phyloP scores from a whole-genome alignment of 2,113 vertebrate species.

The Colossoma macropomum region DNA sequence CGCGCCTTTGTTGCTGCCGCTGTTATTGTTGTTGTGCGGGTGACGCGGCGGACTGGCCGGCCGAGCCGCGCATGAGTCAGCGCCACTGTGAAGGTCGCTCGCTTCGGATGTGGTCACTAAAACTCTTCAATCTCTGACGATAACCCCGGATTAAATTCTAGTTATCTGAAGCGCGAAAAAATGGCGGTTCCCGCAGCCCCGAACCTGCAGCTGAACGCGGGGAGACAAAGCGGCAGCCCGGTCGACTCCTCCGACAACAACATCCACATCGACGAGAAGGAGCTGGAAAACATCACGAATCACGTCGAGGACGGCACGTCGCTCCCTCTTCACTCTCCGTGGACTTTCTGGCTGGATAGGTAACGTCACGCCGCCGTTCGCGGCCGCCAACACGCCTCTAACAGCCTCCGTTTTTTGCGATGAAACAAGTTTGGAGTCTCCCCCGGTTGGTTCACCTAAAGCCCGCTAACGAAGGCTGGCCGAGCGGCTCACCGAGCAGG shows the following conservation, averaged over 20 bases:
- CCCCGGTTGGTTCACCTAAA: no score
- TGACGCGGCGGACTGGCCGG: conserved; percentile 61
- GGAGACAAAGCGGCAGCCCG: conserved; percentile 65
- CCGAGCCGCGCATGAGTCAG: conserved; percentile 72
- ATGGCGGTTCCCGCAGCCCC: conserved; percentile 77
- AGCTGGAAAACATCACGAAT: conserved; percentile 68
- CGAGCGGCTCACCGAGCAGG: not conserved
- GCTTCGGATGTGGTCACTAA: conserved; percentile 53
- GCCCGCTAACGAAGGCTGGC: conserved; percentile 27
- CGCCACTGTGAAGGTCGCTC: conserved; percentile 62
- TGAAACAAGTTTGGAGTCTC: no score
- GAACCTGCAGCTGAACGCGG: conserved; percentile 68
- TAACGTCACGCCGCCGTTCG: conserved; percentile 47
- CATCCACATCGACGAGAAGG: conserved; percentile 72
- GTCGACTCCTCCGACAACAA: conserved; percentile 68
- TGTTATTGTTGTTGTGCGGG: conserved; percentile 69
- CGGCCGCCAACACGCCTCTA: not conserved
- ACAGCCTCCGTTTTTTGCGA: not conserved
- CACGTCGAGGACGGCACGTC: conserved; percentile 64
- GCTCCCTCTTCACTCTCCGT: conserved; percentile 79
- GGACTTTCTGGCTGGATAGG: conserved; percentile 84
- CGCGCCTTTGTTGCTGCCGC: conserved; percentile 12
- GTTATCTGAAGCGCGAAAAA: conserved; percentile 25
- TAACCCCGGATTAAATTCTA: not conserved
- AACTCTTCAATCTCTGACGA: not conserved